Evolutionary conservation across 2,113 vertebrate species (phyloP), one percentile per base, ranked within the genome.

Genomic region (Mola mola): DNA sequence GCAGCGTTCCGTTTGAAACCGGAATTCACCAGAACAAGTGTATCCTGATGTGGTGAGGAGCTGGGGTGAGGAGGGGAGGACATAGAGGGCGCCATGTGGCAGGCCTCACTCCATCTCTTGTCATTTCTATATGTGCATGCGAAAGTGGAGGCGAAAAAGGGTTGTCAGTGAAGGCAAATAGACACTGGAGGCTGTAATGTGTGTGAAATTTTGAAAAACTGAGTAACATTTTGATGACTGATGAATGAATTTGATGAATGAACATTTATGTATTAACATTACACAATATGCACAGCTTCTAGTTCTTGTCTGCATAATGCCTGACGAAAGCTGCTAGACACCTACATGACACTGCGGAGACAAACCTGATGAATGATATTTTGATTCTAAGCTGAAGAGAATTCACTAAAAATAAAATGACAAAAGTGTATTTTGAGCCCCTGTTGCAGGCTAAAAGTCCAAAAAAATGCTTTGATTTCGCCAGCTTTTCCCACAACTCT

Each of bases 31-130:
- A 90, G 83, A 89, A 91, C 87, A 89, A 90, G 87, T 92, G 90
- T 92, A 92, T 92, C 91, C 91, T 92, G 91, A 92, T 92, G 91
- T 92, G 91, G 91, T 92, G 87, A 92, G 69, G 88, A 88, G 83
- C 75, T 79, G 79, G 82, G 81, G 83, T 29, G 73, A 76, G 71
- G 79, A 59, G 65, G 49, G 68, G 78, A 78, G 69, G 73, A 75
- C 64, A 70, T 68, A 79, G 69, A 61, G 76, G 49, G 76, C 46
- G 66, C 58, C 73, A 69, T 72, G 70, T 72, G 66, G 50, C 73
- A 83, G 73, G 73, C 78, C 63, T 84, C 72, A 22, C 56, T 77
- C 59, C 66, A 85, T 82, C 65, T 75, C 57, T 56, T 58, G 68
- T 63, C 60, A 68, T 74, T 53, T 77, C 53, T 82, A 50, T 37